A percentile compares a stretch with the other conserved stretches of the same genome.
These are phyloP conservation scores for Enteromius fasciolatus DNA, from an alignment of 2,797 vertebrate species.

Conservation along the genomic window DNA sequence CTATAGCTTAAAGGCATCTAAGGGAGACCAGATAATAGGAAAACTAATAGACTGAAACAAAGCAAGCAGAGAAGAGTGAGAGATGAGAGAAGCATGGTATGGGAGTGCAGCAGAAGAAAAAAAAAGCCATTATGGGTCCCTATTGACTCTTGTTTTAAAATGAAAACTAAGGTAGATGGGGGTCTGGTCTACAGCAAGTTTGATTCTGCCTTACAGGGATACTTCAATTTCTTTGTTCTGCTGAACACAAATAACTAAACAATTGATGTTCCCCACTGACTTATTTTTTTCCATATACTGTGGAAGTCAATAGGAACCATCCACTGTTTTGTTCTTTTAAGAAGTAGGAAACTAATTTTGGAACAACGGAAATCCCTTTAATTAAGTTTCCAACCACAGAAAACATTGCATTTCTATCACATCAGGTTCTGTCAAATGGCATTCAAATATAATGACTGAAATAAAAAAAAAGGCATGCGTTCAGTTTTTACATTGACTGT, in stretches of 20 bases:
- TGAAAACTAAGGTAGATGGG: neutral
- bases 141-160: neutral
- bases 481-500: too few relatives aligned
- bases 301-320: neutral
- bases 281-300: neutral
- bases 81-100: neutral
- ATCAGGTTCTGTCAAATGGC: neutral
- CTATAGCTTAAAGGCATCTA: neutral
- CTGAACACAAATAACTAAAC: neutral
- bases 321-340: neutral
- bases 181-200: neutral
- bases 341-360: neutral
- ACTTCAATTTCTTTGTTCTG: neutral
- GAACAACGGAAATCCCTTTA: neutral
- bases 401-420: neutral
- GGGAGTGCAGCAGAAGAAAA: neutral
- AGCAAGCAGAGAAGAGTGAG: slow-evolving; percentile 2
- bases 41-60: slow-evolving; percentile 1
- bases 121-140: neutral
- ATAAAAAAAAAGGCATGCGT: neutral
- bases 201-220: neutral
- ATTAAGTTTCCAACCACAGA: neutral
- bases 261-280: neutral
- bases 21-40: neutral
- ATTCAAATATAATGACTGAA: neutral